phyloP scores from a whole-genome alignment of 1,140 invertebrate genomes.

The Bombus cullumanus region DNA sequence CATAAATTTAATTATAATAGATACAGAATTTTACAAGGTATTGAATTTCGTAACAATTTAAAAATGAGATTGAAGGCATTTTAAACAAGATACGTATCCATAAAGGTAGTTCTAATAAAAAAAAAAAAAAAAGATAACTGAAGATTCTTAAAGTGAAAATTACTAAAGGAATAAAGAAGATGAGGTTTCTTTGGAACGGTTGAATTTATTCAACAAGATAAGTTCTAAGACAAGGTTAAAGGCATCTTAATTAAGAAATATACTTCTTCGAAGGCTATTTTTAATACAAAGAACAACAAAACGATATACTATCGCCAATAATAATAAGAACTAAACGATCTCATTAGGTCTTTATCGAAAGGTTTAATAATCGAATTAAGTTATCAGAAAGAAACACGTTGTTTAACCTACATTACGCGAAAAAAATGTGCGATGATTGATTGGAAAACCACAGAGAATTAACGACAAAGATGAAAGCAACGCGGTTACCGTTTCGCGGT shows the following conservation, averaged over 20 bases:
- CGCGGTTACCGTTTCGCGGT: not conserved
- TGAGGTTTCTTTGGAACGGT: not conserved
- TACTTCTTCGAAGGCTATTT: not conserved
- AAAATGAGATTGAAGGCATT: not conserved
- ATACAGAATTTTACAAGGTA: not conserved
- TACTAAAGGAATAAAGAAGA: not conserved
- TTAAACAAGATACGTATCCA: no score
- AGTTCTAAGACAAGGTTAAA: not conserved
- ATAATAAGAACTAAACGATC: not conserved
- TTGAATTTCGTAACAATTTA: not conserved
- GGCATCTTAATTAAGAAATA: not conserved
- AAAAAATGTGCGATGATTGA: not conserved
- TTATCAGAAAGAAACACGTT: not conserved
- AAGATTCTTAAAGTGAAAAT: no score
- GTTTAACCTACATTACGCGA: not conserved
- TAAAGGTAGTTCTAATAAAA: no score
- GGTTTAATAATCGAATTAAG: not conserved
- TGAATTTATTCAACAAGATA: not conserved
- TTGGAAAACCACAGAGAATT: not conserved
- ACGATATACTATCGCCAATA: not conserved
- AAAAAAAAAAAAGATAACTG: no score
- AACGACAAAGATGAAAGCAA: not conserved
- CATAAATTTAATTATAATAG: not conserved
- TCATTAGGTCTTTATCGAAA: not conserved
- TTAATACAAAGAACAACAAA: not conserved